Evolutionary conservation across 2,888 invertebrate genomes (phyloP).

Genomic region (Druceiella hillmani): DNA sequence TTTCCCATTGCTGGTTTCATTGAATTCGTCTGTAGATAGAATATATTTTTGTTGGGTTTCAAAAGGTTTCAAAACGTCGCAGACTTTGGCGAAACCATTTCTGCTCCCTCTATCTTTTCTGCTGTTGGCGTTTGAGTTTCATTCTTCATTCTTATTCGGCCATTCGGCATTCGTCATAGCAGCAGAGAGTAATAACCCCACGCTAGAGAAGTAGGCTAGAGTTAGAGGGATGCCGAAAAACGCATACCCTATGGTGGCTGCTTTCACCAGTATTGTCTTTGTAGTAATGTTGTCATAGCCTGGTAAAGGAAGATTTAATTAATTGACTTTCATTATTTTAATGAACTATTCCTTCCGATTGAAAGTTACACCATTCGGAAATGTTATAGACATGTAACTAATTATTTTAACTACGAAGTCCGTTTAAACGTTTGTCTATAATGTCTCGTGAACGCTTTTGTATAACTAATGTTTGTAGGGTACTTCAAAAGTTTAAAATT

Average conservation of each 20-base stretch:
- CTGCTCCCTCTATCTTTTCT: conserved; percentile 64
- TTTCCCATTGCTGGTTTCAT: conserved; percentile 51
- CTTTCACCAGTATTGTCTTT: conserved; percentile 80
- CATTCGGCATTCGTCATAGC: conserved; percentile 83
- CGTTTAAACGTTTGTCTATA: too few species aligned
- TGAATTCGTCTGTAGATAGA: conserved; percentile 45
- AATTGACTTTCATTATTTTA: too few species aligned
- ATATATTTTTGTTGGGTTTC: conserved; percentile 47
- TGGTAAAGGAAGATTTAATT: too few species aligned
- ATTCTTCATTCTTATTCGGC: conserved; percentile 81
- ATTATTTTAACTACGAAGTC: too few species aligned
- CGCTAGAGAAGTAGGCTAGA: conserved; percentile 80
- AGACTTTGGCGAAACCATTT: conserved; percentile 62
- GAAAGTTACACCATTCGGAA: too few species aligned
- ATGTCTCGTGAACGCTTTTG: too few species aligned
- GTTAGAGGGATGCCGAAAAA: conserved; percentile 84
- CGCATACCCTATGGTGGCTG: conserved; percentile 82
- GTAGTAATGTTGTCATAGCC: conserved; percentile 93
- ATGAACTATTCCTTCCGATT: too few species aligned
- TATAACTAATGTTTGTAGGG: too few species aligned
- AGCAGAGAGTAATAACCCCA: conserved; percentile 82
- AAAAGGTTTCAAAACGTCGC: conserved; percentile 57
- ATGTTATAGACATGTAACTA: too few species aligned
- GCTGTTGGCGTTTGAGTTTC: conserved; percentile 77
- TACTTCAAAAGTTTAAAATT: too few species aligned